Base-by-base conservation (phyloP, 2,113 vertebrate species). In the Scytalopus superciliaris region DNA sequence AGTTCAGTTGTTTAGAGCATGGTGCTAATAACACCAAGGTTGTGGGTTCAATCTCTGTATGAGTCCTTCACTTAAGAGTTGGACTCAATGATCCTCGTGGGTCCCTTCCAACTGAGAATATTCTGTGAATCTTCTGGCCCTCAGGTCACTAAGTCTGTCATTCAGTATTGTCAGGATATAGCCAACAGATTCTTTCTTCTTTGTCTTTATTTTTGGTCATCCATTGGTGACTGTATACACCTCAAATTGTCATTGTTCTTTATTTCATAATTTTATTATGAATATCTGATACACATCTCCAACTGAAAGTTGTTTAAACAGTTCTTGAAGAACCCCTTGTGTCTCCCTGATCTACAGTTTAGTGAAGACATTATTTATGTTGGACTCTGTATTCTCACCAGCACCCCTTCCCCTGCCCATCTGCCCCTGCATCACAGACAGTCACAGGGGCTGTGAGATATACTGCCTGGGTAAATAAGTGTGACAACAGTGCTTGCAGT, bases 391-490 rank as follows among this genome's bases (percentile, higher is more conserved):
- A 16, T 73, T 86, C 68, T 90, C 57, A 86, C 30, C 44, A 70
- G 47, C 42, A 74, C 35, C 59, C 67, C 33, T 92, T 77, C 35
- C 28, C 14, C 45, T 90, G 52, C 30, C 59, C 39, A 19, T 79
- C n/a, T 60, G 53, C 62, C 66, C 52, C 44, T 72, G 60, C 53
- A 57, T 22, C 42, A 68, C 60, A 85, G 64, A 42, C 6, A 56
- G 68, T 89, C 73, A 77, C 42, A 69, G 53, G 40, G 53, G 12
- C 62, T 82, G n/a, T 42, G 69, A 85, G 70, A 90, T 67, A 52
- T 31, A 57, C 57, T 88, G 82, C 64, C 55, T 74, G 68, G 19
- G 68, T 92, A 94, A 96, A 93, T 93, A 96, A 96, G 92, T 67
- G 60, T 40, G 55, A 89, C 76, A 97, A 94, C 85, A 94, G 88